Conservation (phyloP, 1,140 invertebrate species). For the Trachymyrmex septentrionalis region DNA sequence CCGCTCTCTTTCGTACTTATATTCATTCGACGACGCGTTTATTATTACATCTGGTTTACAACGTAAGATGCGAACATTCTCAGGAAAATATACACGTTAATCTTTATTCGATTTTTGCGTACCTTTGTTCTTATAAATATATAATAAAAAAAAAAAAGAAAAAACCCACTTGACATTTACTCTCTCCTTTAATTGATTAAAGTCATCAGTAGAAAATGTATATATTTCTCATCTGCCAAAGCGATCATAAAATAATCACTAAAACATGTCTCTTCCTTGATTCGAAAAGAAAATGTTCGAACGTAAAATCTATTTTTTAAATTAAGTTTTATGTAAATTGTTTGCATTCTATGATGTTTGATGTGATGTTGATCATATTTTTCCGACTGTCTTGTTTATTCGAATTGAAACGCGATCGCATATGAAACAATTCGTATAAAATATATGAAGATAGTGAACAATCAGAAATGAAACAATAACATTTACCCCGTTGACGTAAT, state of each 20-base stretch:
- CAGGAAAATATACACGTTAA: not conserved
- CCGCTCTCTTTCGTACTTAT: not conserved
- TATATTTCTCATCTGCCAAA: not conserved
- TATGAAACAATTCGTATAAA: constrained; percentile 25
- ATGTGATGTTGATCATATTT: not conserved
- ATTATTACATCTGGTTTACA: not conserved
- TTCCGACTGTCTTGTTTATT: constrained; percentile 4
- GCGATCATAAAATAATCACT: not conserved
- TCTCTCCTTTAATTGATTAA: not conserved
- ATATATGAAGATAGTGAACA: constrained; percentile 13
- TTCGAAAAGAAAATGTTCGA: not conserved
- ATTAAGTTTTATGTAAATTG: not conserved
- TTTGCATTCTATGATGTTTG: not conserved
- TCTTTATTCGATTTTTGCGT: constrained; percentile 19
- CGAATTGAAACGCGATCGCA: constrained; percentile 26
- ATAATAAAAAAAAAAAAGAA: not conserved
- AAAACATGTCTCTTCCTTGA: not conserved
- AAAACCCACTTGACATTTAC: not conserved
- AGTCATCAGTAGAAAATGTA: not conserved
- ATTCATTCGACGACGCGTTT: not conserved
- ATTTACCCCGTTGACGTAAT: constrained; percentile 59
- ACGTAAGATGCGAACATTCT: not conserved
- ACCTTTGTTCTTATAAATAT: not conserved
- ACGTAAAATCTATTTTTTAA: not conserved
- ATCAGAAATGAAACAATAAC: constrained; percentile 63